Base-by-base conservation (phyloP, 1,140 invertebrate genomes). In the Luehdorfia chinensis region DNA sequence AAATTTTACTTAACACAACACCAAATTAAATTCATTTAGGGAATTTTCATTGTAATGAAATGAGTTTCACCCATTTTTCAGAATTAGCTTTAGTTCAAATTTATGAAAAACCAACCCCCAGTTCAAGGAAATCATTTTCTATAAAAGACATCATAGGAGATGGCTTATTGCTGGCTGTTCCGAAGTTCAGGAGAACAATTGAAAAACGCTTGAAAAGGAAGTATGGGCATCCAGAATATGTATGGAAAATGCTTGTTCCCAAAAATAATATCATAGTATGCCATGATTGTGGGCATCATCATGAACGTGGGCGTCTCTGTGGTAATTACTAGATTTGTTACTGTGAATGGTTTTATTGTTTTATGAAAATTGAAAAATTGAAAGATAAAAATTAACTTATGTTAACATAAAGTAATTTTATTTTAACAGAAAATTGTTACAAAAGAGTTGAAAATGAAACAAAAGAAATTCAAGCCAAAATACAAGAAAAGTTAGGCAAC, bases 81-180 rank as follows among this genome's bases (percentile, higher is more conserved):
- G 81, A 83, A 54, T 34, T 84, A 14, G 74, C 75, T 8, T 36
- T 84, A 15, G 66, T 64, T 1, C 71, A 75, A 43, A 58, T 78
- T 30, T 39, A 74, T 55, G 65, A 75, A 32, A 50, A 55, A 14
- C 59, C 49, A 30, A 14, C 50, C 12, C 3, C 41, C 0, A 27
- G 50, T 16, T 37, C 55, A 11, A 25, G 28, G 1, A 75, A 62
- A 36, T 64, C 73, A 15, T 80, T 84, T 60, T 88, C 86, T 14
- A 32, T 94, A 2, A 90, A 90, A 63, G 89, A 93, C 50, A 75
- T 94, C 7, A 67, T 93, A 9, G 90, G 89, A 2, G 90, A 95
- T 88, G 93, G 92, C n/a, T 89, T 96, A 70, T 63, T 97, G 9
- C 93, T 91, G 89, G 95, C 91, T 48, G 95, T 94, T 1, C 96